Evolutionary conservation across 2,888 invertebrate species (phyloP).

Genomic region (Didymodactylos carnosus): DNA sequence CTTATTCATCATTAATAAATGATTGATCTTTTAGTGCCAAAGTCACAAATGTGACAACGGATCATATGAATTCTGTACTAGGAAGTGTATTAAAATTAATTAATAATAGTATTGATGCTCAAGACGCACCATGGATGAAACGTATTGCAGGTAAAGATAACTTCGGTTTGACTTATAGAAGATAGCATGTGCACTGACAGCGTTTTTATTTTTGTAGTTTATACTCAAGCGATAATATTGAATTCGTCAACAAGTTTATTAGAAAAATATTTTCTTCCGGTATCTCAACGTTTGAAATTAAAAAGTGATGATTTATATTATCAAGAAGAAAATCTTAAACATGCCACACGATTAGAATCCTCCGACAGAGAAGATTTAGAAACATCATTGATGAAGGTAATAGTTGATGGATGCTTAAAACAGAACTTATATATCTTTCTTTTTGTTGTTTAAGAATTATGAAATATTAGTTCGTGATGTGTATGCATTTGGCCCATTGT

Average conservation of each 20-base stretch:
- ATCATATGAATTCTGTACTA: conserved; percentile 86
- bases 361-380: conserved; percentile 23
- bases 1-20: neutral
- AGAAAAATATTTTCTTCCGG: conserved; percentile 76
- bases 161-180: neutral
- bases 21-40: conserved; percentile 48
- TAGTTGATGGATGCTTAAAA: too few relatives aligned
- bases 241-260: conserved; percentile 87
- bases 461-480: conserved; percentile 84
- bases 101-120: conserved; percentile 85
- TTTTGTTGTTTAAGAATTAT: conserved; percentile 47
- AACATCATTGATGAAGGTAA: conserved; percentile 35
- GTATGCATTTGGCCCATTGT: conserved; percentile 90
- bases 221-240: conserved; percentile 65
- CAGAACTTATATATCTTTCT: too few relatives aligned
- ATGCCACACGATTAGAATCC: conserved; percentile 18
- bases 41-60: conserved; percentile 86
- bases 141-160: conserved; percentile 51
- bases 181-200: neutral
- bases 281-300: conserved; percentile 70
- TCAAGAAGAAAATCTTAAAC: conserved; percentile 24
- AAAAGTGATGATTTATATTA: conserved; percentile 34
- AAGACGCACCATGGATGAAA: conserved; percentile 94
- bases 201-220: conserved; percentile 22
- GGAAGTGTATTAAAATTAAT: conserved; percentile 84